phyloP scores from a whole-genome alignment of 2,888 invertebrate species.

The Holacanthella duospinosa region DNA sequence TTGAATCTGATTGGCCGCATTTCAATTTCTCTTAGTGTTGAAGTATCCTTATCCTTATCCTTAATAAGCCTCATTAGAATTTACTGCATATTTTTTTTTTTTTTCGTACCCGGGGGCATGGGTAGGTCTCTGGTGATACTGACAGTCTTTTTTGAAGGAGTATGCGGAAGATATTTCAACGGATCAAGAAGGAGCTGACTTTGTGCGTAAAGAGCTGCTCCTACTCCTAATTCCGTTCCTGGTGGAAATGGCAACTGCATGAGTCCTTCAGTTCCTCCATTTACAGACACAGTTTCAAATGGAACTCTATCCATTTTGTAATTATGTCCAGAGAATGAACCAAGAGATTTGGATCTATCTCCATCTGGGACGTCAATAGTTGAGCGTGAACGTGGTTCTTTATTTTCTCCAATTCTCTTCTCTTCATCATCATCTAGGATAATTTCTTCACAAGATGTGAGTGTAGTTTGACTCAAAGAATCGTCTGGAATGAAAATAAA shows the following conservation, averaged over 20 bases:
- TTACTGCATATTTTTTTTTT: not conserved
- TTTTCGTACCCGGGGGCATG: slow-evolving; percentile 90
- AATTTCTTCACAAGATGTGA: slow-evolving; percentile 18
- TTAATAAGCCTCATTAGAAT: not conserved
- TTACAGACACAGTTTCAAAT: not conserved
- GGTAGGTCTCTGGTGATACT: slow-evolving; percentile 76
- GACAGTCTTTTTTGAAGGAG: slow-evolving; percentile 17
- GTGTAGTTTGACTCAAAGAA: slow-evolving; percentile 4
- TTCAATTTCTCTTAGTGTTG: no score
- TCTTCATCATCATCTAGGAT: slow-evolving; percentile 24
- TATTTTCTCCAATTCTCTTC: not conserved
- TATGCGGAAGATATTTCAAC: not conserved
- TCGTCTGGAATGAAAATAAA: slow-evolving; percentile 18
- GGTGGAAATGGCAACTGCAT: slow-evolving; percentile 35
- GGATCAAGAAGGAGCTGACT: not conserved
- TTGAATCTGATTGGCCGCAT: no score
- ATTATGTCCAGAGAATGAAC: no score
- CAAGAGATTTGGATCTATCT: not conserved
- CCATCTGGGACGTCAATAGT: slow-evolving; percentile 21
- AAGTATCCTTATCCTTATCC: no score
- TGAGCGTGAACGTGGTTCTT: slow-evolving; percentile 4
- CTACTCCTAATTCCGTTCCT: slow-evolving; percentile 21
- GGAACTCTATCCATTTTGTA: not conserved
- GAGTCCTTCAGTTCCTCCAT: slow-evolving; percentile 6
- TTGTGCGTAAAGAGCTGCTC: not conserved